Evolutionary conservation across 37 sponge, comb jelly and placozoan genomes (phyloP), one percentile per base, ranked within the genome.

Genomic region (Cladorhizidae sp.): DNA sequence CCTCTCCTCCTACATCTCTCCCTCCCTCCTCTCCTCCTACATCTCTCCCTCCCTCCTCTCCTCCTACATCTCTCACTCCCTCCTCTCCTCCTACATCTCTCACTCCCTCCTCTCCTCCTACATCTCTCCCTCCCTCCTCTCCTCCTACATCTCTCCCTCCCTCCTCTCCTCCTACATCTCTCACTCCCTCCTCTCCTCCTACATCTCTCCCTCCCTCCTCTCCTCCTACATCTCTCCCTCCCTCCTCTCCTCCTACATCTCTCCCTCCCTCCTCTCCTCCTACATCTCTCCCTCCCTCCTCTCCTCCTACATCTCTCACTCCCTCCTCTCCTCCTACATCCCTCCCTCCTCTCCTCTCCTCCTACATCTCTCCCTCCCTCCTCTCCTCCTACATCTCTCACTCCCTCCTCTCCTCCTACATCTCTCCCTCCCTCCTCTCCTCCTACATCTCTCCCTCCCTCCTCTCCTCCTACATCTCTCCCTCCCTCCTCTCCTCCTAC

Each of bases 381-480:
- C 57, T 9, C 32, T 42, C 23, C 50, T 64, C 80, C 5, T 67
- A 36, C 51, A 9, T 22, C 33, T 65, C 2, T 31, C 35, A 15
- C 54, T 65, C 68, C 32, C 52, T 39, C 68, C 25, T n/a, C 40
- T 45, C 80, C 40, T 69, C 40, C 80, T 26, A 68, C 40, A 8
- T 40, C 52, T 42, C 31, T 40, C 51, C 35, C 40, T 32, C 2
- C 67, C 20, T 93, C 83, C 40, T 35, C 87, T 23, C 57, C 83
- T 64, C 40, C 89, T 42, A 69, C 80, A 8, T 92, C 78, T 54
- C 28, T 83, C n/a, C 96, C 93, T 38, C 69, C 5, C 15, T 8
- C 69, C 69, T 42, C 52, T 49, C 52, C 28, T 36, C 37, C 3
- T 68, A 21, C 52, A 23, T 72, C 73, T 49, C 21, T 37, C 63